Evolutionary conservation across 35 echinoderm and acorn worm genomes (phyloP), one percentile per base, ranked within the genome.

Genomic region (Ophioderma brevispina): DNA sequence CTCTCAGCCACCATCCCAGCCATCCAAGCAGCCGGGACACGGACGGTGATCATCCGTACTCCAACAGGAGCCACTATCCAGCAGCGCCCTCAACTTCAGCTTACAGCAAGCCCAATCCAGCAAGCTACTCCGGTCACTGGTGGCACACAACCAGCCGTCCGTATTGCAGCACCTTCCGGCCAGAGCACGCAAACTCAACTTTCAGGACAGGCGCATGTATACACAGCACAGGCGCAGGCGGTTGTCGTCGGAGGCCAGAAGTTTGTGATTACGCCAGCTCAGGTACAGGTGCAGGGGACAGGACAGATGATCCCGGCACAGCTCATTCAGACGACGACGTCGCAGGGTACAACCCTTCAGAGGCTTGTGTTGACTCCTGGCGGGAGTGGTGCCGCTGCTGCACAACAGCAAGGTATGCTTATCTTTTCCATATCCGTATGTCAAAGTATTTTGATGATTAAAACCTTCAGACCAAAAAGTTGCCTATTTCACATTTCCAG

Each of bases 181-280:
- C 4, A 38, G 5, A 32, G 78, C 36, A 52, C 37, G 40, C 90
- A 91, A 76, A 84, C 90, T 15, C 90, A 91, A 82, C 64, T 91
- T 15, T 85, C 78, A 40, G 97, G 97, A 55, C 97, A 99, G 77
- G 93, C 97, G 1, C 97, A 99, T 40, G 94, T 99, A 23, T 95
- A 95, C 36, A 95, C 89, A 42, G 91, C 94, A 76, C 93, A 95
- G 81, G 93, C 97, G 19, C 97, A 98, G 84, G 92, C 92, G 14
- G 85, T 98, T 32, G 88, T 94, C 63, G 96, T 98, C n/a, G 96
- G 96, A 31, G 92, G 92, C 18, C 96, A 98, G 64, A 94, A 94
- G 85, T 98, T 98, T 94, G 92, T 98, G 32, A 94, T 98, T 39
- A 98, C 96, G 1, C 96, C 96, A 39, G 96, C 96, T 19, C 89